A percentile compares a stretch with the other conserved stretches of the same genome.
These are phyloP conservation scores for Rhagophthalmus giganteus DNA, from an alignment of 2,888 invertebrate genomes.

Conservation along the genomic window DNA sequence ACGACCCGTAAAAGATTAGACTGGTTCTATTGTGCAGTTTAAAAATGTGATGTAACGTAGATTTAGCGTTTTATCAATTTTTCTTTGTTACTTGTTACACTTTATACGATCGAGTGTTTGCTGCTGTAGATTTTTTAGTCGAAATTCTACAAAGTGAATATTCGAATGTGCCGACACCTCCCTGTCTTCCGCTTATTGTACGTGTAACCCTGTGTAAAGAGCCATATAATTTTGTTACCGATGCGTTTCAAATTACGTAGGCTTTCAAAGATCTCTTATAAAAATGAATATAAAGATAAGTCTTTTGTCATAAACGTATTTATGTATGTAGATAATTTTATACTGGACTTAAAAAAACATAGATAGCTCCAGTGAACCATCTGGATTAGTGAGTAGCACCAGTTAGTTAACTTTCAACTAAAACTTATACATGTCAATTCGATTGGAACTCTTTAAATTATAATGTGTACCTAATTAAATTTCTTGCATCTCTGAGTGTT, in stretches of 20 bases:
- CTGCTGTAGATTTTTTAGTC: conserved; percentile 9
- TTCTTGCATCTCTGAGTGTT: conserved; percentile 55
- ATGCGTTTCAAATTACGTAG: conserved; percentile 36
- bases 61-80: not conserved
- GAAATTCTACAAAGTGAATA: conserved; percentile 32
- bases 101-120: conserved; percentile 4
- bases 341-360: conserved; percentile 50
- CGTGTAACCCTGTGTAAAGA: conserved; percentile 22
- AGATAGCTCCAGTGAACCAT: conserved; percentile 37
- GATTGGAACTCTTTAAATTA: conserved; percentile 30
- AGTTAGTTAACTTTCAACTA: conserved; percentile 41
- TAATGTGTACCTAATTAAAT: conserved; percentile 32
- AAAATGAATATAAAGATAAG: conserved; percentile 45
- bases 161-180: conserved; percentile 25
- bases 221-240: conserved; percentile 23
- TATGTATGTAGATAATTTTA: conserved; percentile 54
- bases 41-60: conserved; percentile 10
- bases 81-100: too few species aligned
- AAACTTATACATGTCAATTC: conserved; percentile 51
- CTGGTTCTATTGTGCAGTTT: not conserved
- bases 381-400: conserved; percentile 41
- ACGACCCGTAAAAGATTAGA: not conserved
- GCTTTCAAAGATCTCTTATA: conserved; percentile 53
- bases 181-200: conserved; percentile 31
- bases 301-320: conserved; percentile 51